Conservation (phyloP, 53 echinoderm and acorn worm genomes). For the Stichopus horrens region DNA sequence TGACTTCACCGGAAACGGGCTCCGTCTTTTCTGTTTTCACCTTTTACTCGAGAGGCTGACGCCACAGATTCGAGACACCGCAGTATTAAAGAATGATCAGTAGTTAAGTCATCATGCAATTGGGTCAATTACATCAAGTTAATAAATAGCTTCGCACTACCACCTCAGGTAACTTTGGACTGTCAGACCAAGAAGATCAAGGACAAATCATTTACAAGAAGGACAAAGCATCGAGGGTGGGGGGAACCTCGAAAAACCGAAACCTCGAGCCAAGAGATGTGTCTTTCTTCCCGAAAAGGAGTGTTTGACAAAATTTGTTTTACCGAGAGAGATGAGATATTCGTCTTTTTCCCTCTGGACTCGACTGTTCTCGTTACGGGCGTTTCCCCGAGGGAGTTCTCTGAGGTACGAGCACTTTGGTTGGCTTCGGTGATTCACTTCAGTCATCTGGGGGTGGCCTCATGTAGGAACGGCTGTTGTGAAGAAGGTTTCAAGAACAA, state of each 20-base stretch:
- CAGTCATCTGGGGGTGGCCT: constrained; percentile 23
- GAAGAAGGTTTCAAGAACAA: not conserved
- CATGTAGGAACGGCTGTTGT: constrained; percentile 14
- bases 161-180: constrained; percentile 23
- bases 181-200: not conserved
- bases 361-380: no score
- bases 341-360: no score
- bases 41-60: no score
- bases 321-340: not conserved
- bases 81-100: not conserved
- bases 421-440: constrained; percentile 9
- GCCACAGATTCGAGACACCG: no score
- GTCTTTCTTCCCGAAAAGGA: not conserved
- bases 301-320: not conserved
- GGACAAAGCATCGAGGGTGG: not conserved
- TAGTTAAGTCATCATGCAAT: constrained; percentile 10
- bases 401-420: not conserved
- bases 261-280: not conserved
- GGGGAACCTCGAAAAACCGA: not conserved
- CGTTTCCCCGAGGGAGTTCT: not conserved
- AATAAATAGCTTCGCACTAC: not conserved
- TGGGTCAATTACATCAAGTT: constrained; percentile 21
- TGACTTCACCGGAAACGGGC: no score
- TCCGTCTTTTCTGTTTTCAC: no score
- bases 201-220: not conserved